These are phyloP conservation scores for Climacteris rufus DNA, from an alignment of 2,113 vertebrate genomes.

Conservation along the genomic window DNA sequence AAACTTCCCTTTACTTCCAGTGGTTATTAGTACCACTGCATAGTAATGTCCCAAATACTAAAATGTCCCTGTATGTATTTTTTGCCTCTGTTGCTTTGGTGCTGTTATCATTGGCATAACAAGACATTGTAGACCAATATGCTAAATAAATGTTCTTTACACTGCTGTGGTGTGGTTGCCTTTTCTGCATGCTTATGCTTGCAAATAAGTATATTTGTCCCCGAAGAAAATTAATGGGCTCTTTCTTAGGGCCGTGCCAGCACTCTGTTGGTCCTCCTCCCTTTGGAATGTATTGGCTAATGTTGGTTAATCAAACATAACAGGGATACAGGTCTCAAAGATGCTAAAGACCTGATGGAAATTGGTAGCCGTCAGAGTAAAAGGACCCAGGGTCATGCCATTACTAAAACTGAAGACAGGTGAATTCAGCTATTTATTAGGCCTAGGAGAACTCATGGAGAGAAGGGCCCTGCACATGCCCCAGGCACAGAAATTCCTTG, in stretches of 20 bases:
- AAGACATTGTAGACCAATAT: not conserved
- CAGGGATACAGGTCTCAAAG: not conserved
- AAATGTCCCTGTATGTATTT: not conserved
- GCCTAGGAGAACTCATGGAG: not conserved
- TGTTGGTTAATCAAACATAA: fast-evolving
- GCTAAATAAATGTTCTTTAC: not conserved
- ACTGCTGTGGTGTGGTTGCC: not conserved
- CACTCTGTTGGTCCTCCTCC: not conserved
- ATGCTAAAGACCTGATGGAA: not conserved
- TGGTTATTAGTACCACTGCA: not conserved
- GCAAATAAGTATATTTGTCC: not conserved
- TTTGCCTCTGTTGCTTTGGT: not conserved
- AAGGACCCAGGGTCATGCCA: not conserved
- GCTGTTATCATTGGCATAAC: not conserved
- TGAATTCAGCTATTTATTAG: not conserved
- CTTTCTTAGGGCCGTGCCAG: not conserved
- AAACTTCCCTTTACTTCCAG: not conserved
- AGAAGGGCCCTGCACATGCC: not conserved
- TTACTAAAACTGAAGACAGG: not conserved
- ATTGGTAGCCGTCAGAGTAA: not conserved
- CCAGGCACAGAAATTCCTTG: not conserved
- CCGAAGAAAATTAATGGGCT: not conserved
- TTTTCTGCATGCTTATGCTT: not conserved
- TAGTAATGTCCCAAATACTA: not conserved
- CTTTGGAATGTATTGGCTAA: not conserved